Base-by-base conservation (phyloP, 2,113 vertebrate genomes). In the Mus pahari region DNA sequence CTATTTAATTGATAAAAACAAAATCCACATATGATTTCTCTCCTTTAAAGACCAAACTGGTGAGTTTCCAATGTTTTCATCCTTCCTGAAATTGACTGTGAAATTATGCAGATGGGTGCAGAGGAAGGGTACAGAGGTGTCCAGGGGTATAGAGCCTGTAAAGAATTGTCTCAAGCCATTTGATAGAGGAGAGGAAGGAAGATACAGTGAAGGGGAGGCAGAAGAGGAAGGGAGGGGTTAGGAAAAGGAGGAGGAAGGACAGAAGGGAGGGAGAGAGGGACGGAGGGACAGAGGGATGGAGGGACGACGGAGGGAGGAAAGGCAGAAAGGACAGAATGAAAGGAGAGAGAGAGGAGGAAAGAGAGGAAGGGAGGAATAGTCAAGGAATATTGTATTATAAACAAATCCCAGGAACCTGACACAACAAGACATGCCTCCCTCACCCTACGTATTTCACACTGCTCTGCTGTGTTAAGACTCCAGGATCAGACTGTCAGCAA, bases 161-260 rank as follows among this genome's bases (percentile, higher is more conserved):
- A 48, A 2, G 26, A 71, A 3, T 4, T 39, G 42, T 45, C 36
- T 20, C 62, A 7, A 22, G 0, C 2, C 55, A 36, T 50, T 17
- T 20, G n/a, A 24, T 6, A 20, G 31, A 68, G 36, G 48, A 6
- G 36, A 28, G 22, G 9, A 84, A 26, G 12, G 17, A 81, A 53
- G 14, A 4, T 1, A 3, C 16, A 26, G 4, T 12, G 14, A 60
- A 68, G 31, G 3, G 12, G 11, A 24, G 9, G 36, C 19, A 53
- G 20, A 22, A 39, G 26, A 0, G 14, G 13, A 55, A n/a, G 19
- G 6, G 31, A 0, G 8, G 11, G 16, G 2, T 3, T 1, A 14
- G n/a, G 2, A 33, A 33, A 17, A 9, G 48, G 4, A 14, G 10
- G 1, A 3, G 19, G 39, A 12, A 13, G 33, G 4, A 7, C 3